A percentile compares a stretch with the other conserved stretches of the same genome.
These are phyloP conservation scores for Hyphantria cunea DNA, from an alignment of 1,140 invertebrate species.

Conservation along the genomic window DNA sequence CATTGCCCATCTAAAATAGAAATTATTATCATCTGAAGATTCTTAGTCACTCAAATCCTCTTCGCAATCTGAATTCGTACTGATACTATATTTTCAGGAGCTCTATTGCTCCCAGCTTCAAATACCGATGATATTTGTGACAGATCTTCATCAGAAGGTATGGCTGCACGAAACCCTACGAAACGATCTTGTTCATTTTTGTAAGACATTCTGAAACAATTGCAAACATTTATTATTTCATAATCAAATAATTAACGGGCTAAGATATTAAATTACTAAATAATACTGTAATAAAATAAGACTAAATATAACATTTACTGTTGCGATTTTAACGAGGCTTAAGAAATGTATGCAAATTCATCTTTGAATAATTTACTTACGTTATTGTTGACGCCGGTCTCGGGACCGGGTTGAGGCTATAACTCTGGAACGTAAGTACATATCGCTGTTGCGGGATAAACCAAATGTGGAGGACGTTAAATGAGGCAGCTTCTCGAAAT, in stretches of 20 bases:
- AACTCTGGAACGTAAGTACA: not conserved
- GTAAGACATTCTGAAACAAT: too few species aligned
- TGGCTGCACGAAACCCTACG: too few species aligned
- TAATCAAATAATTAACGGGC: not conserved
- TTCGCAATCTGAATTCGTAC: too few species aligned
- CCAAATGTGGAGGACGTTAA: too few species aligned
- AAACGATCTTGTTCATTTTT: too few species aligned
- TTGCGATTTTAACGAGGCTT: conserved; percentile 2
- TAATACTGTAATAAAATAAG: conserved; percentile 2
- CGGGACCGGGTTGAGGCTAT: not conserved
- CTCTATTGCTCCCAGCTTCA: not conserved
- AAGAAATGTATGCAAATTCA: too few species aligned
- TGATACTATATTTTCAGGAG: too few species aligned
- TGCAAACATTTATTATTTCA: too few species aligned
- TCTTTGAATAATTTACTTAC: too few species aligned
- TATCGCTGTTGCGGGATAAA: not conserved
- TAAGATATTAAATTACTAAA: not conserved
- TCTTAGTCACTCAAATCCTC: too few species aligned
- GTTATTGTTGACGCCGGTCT: not conserved
- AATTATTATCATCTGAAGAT: not conserved
- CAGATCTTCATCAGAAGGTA: too few species aligned
- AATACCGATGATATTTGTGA: not conserved
- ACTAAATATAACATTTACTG: not conserved
- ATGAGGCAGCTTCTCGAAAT: too few species aligned
- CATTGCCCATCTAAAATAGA: not conserved